Evolutionary conservation across 2,797 vertebrate genomes (phyloP).

Genomic region (Halcyon smyrnensis): DNA sequence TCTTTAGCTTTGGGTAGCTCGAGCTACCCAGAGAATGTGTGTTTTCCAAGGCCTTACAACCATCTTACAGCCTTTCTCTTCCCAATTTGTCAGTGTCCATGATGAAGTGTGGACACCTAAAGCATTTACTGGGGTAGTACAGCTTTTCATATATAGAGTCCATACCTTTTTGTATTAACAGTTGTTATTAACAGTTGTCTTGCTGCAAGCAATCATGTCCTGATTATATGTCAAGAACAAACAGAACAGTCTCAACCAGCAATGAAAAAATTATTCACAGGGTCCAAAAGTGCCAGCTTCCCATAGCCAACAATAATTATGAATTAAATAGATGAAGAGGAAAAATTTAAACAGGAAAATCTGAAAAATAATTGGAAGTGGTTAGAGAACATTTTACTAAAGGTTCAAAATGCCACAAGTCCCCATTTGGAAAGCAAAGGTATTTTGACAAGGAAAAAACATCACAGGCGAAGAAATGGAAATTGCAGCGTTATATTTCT

Average conservation of each 20-base stretch:
- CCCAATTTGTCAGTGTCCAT: not conserved
- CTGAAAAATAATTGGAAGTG: slow-evolving; percentile 3
- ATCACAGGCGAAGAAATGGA: not conserved
- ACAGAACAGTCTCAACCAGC: not conserved
- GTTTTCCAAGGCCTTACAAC: not conserved
- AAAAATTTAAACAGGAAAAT: slow-evolving; percentile 42
- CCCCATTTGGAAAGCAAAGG: not conserved
- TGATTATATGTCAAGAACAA: not conserved
- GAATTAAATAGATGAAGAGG: not conserved
- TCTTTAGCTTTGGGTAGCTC: not conserved
- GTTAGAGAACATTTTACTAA: not conserved
- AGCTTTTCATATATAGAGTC: not conserved
- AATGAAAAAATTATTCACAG: slow-evolving; percentile 19
- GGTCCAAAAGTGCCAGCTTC: not conserved
- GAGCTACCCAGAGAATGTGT: not conserved
- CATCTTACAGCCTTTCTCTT: not conserved
- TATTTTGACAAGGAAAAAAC: not conserved
- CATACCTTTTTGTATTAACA: not conserved
- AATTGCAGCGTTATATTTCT: not conserved
- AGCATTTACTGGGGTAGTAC: not conserved
- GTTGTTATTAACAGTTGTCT: not conserved
- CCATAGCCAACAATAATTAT: slow-evolving; percentile 35
- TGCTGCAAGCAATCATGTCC: not conserved
- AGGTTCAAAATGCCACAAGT: not conserved
- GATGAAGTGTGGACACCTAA: not conserved